Percentiles rank a stretch among this genome's conserved stretches.
Conservation (phyloP, 1,140 invertebrate species). For the Conus betulinus region DNA sequence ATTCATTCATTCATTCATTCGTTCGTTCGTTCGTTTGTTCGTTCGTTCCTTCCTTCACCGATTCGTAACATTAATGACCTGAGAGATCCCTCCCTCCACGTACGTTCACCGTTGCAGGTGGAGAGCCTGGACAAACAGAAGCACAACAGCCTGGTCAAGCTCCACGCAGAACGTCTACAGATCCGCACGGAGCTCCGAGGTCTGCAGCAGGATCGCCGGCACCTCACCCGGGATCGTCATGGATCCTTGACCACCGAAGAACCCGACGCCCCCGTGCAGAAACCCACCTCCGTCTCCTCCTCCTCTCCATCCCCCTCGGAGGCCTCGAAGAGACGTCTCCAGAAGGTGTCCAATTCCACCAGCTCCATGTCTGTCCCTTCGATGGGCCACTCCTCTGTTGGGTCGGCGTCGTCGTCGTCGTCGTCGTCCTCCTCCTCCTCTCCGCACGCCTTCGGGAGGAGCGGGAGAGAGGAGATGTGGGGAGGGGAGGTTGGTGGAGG, state of each 20-base stretch:
- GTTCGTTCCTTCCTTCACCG: no score
- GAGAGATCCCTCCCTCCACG: neutral
- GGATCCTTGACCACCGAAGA: neutral
- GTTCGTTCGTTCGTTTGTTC: no score
- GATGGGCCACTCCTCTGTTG: neutral
- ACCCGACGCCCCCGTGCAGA: neutral
- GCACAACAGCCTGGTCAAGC: neutral
- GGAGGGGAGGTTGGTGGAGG: no score
- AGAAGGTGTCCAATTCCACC: neutral
- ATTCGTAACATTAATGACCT: no score
- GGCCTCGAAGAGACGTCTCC: neutral
- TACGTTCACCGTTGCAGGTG: neutral
- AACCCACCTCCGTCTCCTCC: neutral
- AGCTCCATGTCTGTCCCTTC: neutral
- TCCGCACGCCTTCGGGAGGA: neutral
- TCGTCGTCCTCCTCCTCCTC: neutral
- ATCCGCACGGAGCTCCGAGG: neutral
- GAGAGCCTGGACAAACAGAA: neutral
- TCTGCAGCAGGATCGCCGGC: neutral
- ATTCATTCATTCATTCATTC: no score
- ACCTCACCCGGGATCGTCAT: neutral
- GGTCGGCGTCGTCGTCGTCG: neutral
- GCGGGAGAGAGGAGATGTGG: no score
- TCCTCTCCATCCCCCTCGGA: neutral
- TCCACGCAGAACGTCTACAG: neutral